Conservation (phyloP, 2,888 invertebrate species). For the Allygus modestus region DNA sequence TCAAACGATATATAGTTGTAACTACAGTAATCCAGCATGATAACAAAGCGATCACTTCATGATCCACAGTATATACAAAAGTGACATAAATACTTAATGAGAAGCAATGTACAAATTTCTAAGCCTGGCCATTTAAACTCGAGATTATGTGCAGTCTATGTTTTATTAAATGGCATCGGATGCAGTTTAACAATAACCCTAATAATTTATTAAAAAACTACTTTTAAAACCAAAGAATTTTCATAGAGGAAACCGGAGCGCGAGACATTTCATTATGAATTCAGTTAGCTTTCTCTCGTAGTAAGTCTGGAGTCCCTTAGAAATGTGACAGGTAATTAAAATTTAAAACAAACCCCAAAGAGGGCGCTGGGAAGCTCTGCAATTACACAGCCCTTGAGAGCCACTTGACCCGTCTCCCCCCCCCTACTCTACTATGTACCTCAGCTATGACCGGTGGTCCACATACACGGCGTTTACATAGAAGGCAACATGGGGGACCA, state of each 20-base stretch:
- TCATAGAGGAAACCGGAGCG: background rate
- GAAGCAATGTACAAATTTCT: too few species aligned
- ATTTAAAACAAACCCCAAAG: slow-evolving; percentile 51
- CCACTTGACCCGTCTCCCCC: slow-evolving; percentile 25
- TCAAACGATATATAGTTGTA: too few species aligned
- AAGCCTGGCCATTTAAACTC: too few species aligned
- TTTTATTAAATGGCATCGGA: too few species aligned
- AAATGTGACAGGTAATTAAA: slow-evolving; percentile 51
- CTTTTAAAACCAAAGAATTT: background rate
- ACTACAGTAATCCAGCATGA: too few species aligned
- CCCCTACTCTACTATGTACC: slow-evolving; percentile 11
- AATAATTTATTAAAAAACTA: too few species aligned
- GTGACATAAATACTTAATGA: too few species aligned
- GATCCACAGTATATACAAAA: too few species aligned
- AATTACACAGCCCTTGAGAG: slow-evolving; percentile 6
- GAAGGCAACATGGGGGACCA: too few species aligned
- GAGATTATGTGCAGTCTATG: too few species aligned
- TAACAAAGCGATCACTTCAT: too few species aligned
- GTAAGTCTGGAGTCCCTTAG: slow-evolving; percentile 45
- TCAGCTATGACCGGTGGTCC: background rate
- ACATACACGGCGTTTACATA: background rate
- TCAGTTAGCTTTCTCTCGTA: slow-evolving; percentile 41
- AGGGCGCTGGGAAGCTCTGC: slow-evolving; percentile 36
- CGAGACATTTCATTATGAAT: slow-evolving; percentile 36
- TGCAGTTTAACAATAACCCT: too few species aligned